A percentile compares a stretch with the other conserved stretches of the same genome.
Evolutionary conservation across 2,113 vertebrate species (phyloP).

Genomic region (Callopanchax toddi): DNA sequence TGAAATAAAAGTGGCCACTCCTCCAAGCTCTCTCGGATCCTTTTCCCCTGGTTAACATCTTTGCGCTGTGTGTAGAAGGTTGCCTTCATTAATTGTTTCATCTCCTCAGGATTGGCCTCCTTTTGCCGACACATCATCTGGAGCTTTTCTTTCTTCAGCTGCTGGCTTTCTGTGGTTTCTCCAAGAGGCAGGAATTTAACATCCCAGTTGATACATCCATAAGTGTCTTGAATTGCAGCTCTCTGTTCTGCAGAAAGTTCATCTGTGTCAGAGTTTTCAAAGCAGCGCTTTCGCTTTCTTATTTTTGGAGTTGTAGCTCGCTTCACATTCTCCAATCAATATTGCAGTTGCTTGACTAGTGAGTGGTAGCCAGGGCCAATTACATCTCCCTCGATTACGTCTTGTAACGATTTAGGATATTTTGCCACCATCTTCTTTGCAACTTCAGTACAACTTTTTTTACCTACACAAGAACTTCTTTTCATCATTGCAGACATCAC

Average conservation of each 20-base stretch:
- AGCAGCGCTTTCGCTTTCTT: not conserved
- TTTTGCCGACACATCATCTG: constrained; percentile 1
- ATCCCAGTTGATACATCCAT: not conserved
- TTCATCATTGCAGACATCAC: not conserved
- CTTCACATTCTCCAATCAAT: not conserved
- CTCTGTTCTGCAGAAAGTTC: not conserved
- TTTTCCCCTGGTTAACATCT: not conserved
- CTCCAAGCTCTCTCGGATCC: not conserved
- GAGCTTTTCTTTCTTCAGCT: not conserved
- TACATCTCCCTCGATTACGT: not conserved
- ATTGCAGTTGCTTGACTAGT: not conserved
- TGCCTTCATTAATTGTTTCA: not conserved
- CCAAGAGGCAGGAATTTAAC: not conserved
- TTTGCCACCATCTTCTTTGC: constrained; percentile 4
- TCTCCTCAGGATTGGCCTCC: not conserved
- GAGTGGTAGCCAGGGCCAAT: not conserved
- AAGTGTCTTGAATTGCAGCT: constrained; percentile 1
- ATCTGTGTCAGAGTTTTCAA: not conserved
- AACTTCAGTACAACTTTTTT: not conserved
- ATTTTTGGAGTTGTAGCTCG: constrained; percentile 4
- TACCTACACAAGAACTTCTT: not conserved
- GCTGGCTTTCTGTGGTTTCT: not conserved
- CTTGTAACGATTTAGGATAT: not conserved
- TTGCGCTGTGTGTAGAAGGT: constrained; percentile 4
- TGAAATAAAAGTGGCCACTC: not conserved